Evolutionary conservation across 2,797 vertebrate genomes (phyloP).

Genomic region (Pipistrellus kuhlii): DNA sequence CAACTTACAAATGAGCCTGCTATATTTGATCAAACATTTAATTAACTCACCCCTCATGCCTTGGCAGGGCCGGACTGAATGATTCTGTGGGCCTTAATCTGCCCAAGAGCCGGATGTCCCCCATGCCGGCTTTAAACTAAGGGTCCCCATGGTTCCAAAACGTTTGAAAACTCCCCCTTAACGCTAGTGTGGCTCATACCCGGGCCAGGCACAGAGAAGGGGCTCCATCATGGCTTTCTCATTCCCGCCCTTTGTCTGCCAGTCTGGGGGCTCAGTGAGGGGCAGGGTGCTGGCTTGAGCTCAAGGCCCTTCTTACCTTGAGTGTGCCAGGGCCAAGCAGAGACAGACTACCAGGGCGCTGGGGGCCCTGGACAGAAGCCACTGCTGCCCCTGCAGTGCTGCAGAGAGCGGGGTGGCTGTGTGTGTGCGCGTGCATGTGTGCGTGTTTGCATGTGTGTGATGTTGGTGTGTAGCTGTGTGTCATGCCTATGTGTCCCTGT

Average conservation of each 20-base stretch:
- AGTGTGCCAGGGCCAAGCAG: rapidly evolving
- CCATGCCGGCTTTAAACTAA: background rate
- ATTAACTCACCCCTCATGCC: too few relatives aligned
- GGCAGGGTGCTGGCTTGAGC: background rate
- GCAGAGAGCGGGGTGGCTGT: rapidly evolving
- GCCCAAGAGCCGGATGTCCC: too few relatives aligned
- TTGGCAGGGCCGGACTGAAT: too few relatives aligned
- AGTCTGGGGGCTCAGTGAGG: background rate
- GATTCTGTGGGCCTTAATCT: too few relatives aligned
- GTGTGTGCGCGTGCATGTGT: too few relatives aligned
- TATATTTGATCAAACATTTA: too few relatives aligned
- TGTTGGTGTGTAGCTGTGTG: background rate
- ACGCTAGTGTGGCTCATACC: background rate
- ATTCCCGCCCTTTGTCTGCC: background rate
- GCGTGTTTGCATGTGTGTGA: background rate
- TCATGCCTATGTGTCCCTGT: background rate
- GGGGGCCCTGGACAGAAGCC: rapidly evolving
- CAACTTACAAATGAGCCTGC: too few relatives aligned
- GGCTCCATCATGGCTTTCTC: background rate
- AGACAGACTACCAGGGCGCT: rapidly evolving
- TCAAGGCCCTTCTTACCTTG: background rate
- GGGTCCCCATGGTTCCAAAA: background rate
- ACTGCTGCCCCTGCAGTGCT: background rate
- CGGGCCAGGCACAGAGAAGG: background rate
- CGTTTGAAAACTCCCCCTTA: background rate